Percentiles rank a stretch among this genome's conserved stretches.
Conservation (phyloP, 2,888 invertebrate genomes). For the Drosophila borealis region DNA sequence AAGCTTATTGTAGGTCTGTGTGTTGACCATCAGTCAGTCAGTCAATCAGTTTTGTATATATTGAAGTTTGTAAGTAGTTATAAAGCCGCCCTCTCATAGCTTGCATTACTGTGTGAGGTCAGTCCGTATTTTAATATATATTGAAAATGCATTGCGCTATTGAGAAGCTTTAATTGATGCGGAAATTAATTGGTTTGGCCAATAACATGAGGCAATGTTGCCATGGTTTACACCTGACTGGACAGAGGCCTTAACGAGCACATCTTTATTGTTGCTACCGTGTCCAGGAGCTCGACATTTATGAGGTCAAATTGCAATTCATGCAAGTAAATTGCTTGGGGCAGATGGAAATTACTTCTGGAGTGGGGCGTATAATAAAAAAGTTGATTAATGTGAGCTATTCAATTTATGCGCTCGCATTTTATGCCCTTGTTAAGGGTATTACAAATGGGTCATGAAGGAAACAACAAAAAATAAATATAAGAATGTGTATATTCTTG, state of each 20-base stretch:
- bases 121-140: slow-evolving; percentile 20
- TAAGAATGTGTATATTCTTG: no score
- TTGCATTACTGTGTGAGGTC: neutral
- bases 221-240: slow-evolving; percentile 39
- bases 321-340: slow-evolving; percentile 31
- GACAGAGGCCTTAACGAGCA: slow-evolving; percentile 8
- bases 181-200: slow-evolving; percentile 50
- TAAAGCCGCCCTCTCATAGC: slow-evolving; percentile 2
- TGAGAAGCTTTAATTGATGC: slow-evolving; percentile 40
- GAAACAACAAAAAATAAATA: no score
- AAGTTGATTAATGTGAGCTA: slow-evolving; percentile 58
- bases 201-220: slow-evolving; percentile 17
- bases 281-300: slow-evolving; percentile 26
- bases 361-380: slow-evolving; percentile 9
- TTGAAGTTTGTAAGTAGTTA: neutral
- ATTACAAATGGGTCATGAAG: no score
- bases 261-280: slow-evolving; percentile 16
- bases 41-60: no score
- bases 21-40: no score
- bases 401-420: slow-evolving; percentile 19
- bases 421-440: neutral
- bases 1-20: no score
- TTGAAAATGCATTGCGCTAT: slow-evolving; percentile 30
- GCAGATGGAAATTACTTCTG: slow-evolving; percentile 31
- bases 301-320: slow-evolving; percentile 47